These are phyloP conservation scores for Watsonalla binaria DNA, from an alignment of 2,888 invertebrate species.

Conservation along the genomic window DNA sequence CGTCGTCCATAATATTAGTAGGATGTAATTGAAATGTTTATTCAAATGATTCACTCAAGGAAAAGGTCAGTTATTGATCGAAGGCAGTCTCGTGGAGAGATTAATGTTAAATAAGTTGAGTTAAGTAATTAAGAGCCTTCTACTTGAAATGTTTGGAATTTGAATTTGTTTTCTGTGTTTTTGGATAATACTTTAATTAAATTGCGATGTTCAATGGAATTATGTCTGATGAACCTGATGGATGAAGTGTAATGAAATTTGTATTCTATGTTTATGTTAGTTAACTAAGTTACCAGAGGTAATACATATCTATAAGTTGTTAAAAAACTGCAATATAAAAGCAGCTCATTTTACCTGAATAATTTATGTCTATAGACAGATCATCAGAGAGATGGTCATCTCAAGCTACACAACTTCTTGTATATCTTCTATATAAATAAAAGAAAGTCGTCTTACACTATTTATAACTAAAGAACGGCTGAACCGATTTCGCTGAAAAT, in stretches of 20 bases:
- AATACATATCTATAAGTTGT: not conserved
- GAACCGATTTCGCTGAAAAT: too few relatives aligned
- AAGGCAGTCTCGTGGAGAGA: conserved; percentile 20
- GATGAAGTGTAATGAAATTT: not conserved
- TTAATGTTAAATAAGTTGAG: conserved; percentile 26
- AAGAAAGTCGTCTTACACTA: too few relatives aligned
- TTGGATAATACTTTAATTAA: conserved; percentile 28
- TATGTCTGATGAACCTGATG: conserved; percentile 8
- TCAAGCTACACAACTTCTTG: too few relatives aligned
- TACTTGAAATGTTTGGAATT: conserved; percentile 17
- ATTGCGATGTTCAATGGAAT: conserved; percentile 20
- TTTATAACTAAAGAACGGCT: too few relatives aligned
- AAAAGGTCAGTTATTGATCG: conserved; percentile 24
- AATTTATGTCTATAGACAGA: too few relatives aligned
- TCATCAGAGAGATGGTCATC: too few relatives aligned
- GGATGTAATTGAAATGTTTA: conserved; percentile 4
- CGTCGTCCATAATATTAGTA: not conserved
- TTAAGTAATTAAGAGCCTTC: conserved; percentile 25
- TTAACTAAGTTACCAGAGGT: not conserved
- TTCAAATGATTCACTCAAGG: conserved; percentile 15
- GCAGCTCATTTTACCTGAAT: too few relatives aligned
- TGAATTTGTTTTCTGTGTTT: conserved; percentile 29
- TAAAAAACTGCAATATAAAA: too few relatives aligned
- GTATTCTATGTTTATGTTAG: not conserved
- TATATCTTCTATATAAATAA: too few relatives aligned